These are phyloP conservation scores for Scaptomyza cyrtandrae DNA, from an alignment of 2,888 invertebrate genomes.

Conservation along the genomic window DNA sequence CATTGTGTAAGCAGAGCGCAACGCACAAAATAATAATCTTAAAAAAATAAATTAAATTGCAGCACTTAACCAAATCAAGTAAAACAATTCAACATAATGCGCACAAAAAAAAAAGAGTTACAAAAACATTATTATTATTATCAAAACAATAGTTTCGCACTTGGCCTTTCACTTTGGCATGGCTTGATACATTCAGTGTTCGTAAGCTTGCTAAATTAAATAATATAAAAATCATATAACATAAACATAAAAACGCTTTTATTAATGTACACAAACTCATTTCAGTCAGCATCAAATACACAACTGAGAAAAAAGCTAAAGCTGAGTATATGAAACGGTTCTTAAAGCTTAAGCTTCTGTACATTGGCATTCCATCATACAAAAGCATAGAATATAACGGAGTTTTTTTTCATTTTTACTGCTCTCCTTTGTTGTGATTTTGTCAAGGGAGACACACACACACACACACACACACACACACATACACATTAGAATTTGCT, in stretches of 20 bases:
- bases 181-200: slow-evolving; percentile 4
- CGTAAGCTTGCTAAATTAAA: no score
- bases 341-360: slow-evolving; percentile 3
- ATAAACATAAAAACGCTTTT: no score
- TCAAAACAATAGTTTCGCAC: slow-evolving; percentile 18
- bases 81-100: slow-evolving; percentile 59
- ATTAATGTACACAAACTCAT: background rate
- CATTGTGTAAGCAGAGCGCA: slow-evolving; percentile 43
- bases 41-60: slow-evolving; percentile 40
- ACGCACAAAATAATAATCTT: slow-evolving; percentile 22
- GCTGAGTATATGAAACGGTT: background rate
- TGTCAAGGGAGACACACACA: slow-evolving; percentile 12
- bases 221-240: no score
- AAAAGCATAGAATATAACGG: slow-evolving; percentile 12
- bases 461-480: background rate
- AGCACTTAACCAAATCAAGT: slow-evolving; percentile 62
- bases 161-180: slow-evolving; percentile 52
- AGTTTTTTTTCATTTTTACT: slow-evolving; percentile 5
- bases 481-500: slow-evolving; percentile 19
- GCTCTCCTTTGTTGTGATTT: slow-evolving; percentile 28
- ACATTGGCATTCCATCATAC: slow-evolving; percentile 1
- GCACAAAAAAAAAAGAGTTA: slow-evolving; percentile 10
- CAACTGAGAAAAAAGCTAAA: background rate
- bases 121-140: slow-evolving; percentile 2
- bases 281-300: background rate